phyloP scores from a whole-genome alignment of 2,888 invertebrate species.

The Pseudococcus jackbeardsleyi region DNA sequence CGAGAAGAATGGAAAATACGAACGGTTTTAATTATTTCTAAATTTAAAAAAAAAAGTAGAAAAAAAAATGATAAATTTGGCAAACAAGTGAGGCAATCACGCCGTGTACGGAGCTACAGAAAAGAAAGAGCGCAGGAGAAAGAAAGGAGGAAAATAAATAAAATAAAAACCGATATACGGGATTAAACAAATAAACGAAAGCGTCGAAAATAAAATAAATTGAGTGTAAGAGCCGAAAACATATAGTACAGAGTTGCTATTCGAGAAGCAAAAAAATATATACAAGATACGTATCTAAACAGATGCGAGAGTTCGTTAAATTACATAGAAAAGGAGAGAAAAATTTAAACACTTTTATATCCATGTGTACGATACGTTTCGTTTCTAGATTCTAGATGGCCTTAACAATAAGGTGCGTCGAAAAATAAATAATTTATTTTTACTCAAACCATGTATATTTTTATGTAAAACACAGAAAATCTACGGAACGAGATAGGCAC shows the following conservation, averaged over 20 bases:
- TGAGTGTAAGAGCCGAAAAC: constrained; percentile 46
- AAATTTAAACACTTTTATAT: constrained; percentile 12
- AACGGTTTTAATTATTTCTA: constrained; percentile 39
- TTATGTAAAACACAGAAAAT: neutral
- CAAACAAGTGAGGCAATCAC: constrained; percentile 30
- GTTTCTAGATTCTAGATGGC: neutral
- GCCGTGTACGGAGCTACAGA: neutral
- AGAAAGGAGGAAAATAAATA: constrained; percentile 11
- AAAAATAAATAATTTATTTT: constrained; percentile 13
- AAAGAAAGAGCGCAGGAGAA: neutral
- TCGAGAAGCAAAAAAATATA: constrained; percentile 15
- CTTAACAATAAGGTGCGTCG: neutral
- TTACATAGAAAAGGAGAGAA: constrained; percentile 5
- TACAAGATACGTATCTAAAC: constrained; percentile 33
- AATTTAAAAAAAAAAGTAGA: neutral
- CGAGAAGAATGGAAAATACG: neutral
- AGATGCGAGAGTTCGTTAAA: constrained; percentile 47
- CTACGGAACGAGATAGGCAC: neutral
- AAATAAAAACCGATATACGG: constrained; percentile 42
- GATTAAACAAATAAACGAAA: constrained; percentile 52
- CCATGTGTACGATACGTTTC: neutral
- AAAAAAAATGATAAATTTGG: constrained; percentile 43
- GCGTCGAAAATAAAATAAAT: constrained; percentile 46
- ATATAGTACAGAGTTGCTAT: constrained; percentile 20
- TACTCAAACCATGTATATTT: neutral